Evolutionary conservation across 2,888 invertebrate genomes (phyloP).

Genomic region (Atrina japonica): DNA sequence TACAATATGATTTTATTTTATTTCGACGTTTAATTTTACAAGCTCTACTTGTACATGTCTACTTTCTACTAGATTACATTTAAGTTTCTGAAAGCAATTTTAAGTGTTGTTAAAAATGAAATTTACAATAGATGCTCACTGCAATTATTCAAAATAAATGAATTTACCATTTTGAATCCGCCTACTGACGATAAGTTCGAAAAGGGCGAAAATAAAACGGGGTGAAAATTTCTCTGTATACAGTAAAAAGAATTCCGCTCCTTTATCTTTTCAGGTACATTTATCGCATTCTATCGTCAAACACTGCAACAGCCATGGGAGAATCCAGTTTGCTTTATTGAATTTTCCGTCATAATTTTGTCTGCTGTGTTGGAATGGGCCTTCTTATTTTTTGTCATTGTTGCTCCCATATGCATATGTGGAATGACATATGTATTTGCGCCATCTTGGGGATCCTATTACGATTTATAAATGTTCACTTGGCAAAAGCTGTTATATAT

Average conservation of each 20-base stretch:
- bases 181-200: no score
- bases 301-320: neutral
- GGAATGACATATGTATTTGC: neutral
- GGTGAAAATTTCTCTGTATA: no score
- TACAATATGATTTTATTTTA: no score
- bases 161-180: no score
- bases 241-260: neutral
- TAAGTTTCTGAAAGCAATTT: no score
- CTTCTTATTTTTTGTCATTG: neutral
- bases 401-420: slow-evolving; percentile 1
- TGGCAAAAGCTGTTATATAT: no score
- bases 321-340: slow-evolving; percentile 2
- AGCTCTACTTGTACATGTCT: no score
- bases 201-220: no score
- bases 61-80: no score
- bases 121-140: neutral
- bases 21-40: no score
- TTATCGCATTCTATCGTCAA: slow-evolving; percentile 6
- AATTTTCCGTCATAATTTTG: slow-evolving; percentile 10
- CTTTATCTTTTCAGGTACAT: slow-evolving; percentile 10
- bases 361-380: slow-evolving; percentile 13
- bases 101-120: no score
- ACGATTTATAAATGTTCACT: neutral
- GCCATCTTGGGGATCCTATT: slow-evolving; percentile 5
- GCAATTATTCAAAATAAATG: neutral